phyloP scores from a whole-genome alignment of 2,888 invertebrate species.

The Yponomeuta malinellus region DNA sequence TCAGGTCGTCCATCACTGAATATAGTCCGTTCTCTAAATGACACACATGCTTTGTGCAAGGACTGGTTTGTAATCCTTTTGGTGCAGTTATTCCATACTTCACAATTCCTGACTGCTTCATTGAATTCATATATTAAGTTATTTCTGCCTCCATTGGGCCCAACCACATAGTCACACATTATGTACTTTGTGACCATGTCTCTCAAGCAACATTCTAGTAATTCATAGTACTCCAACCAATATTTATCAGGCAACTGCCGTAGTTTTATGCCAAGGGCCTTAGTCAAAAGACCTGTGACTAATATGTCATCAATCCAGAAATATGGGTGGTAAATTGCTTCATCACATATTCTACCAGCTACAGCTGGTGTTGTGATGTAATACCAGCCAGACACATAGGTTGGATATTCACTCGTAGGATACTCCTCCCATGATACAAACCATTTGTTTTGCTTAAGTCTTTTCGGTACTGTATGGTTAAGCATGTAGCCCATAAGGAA shows the following conservation, averaged over 20 bases:
- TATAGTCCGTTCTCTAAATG: constrained; percentile 50
- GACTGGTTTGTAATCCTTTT: constrained; percentile 59
- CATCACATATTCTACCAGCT: constrained; percentile 72
- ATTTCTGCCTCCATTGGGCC: constrained; percentile 86
- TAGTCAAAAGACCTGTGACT: constrained; percentile 86
- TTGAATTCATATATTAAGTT: constrained; percentile 81
- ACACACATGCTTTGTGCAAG: constrained; percentile 77
- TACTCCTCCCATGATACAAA: constrained; percentile 83
- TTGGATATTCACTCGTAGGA: constrained; percentile 76
- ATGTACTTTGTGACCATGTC: constrained; percentile 74
- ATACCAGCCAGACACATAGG: constrained; percentile 89
- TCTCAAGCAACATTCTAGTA: constrained; percentile 83
- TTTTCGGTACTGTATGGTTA: constrained; percentile 77
- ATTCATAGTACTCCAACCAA: constrained; percentile 83
- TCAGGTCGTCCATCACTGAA: constrained; percentile 42
- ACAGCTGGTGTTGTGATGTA: constrained; percentile 83
- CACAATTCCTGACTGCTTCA: constrained; percentile 77
- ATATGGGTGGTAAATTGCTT: constrained; percentile 75
- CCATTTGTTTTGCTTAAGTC: constrained; percentile 86
- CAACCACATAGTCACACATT: constrained; percentile 81
- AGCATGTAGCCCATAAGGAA: constrained; percentile 80
- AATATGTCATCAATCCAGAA: constrained; percentile 97
- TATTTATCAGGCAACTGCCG: constrained; percentile 73
- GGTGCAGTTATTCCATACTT: constrained; percentile 64
- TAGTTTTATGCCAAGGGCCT: constrained; percentile 73